These are phyloP conservation scores for Nemopilema nomurai DNA, from an alignment of 30 jellyfish, hydroid and myxozoan genomes.

Conservation along the genomic window DNA sequence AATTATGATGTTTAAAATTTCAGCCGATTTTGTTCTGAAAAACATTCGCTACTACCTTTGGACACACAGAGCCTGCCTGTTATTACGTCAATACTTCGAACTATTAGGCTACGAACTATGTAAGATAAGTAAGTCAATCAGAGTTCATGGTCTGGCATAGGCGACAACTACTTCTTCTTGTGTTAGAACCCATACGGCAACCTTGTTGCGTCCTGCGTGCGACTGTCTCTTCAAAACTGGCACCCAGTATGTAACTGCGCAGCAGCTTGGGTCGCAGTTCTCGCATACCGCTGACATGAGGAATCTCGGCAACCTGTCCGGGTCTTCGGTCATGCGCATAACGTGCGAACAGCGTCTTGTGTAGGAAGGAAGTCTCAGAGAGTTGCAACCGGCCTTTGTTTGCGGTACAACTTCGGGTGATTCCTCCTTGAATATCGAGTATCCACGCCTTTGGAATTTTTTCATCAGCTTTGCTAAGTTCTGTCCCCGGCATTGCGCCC, in stretches of 20 bases:
- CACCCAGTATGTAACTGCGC: slow-evolving; percentile 39
- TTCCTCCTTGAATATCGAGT: slow-evolving; percentile 2
- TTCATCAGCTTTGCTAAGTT: not conserved
- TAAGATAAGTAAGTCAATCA: too few species aligned
- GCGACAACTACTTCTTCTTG: slow-evolving; percentile 29
- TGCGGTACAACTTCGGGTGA: not conserved
- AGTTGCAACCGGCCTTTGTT: slow-evolving; percentile 10
- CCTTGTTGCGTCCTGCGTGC: not conserved
- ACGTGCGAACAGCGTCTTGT: slow-evolving; percentile 9
- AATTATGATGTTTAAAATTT: too few species aligned
- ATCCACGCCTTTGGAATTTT: slow-evolving; percentile 10
- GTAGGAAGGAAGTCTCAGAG: not conserved
- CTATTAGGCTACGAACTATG: too few species aligned
- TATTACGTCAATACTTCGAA: too few species aligned
- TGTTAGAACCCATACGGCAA: slow-evolving; percentile 18
- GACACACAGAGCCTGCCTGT: too few species aligned
- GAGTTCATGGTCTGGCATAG: slow-evolving; percentile 23
- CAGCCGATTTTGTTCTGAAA: too few species aligned
- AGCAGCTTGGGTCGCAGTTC: slow-evolving; percentile 50
- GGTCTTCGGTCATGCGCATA: not conserved
- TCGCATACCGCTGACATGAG: slow-evolving; percentile 17
- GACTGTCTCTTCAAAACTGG: slow-evolving; percentile 12
- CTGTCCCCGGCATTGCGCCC: slow-evolving; percentile 14
- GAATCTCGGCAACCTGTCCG: slow-evolving; percentile 23
- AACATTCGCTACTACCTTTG: too few species aligned